phyloP scores from a whole-genome alignment of 2,113 vertebrate species.

The Bubo scandiacus region DNA sequence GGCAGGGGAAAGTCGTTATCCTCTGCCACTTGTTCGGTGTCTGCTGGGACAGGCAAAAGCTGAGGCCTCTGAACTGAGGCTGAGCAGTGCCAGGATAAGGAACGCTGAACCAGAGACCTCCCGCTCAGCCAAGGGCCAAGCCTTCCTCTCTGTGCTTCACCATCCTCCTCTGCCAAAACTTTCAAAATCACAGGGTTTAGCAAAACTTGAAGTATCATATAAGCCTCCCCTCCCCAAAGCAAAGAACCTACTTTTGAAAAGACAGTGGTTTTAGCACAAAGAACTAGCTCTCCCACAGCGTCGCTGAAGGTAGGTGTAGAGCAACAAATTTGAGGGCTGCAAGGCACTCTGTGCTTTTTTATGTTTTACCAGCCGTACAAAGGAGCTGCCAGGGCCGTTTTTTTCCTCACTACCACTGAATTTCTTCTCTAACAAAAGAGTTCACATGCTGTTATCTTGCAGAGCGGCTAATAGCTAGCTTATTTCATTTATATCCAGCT shows the following conservation, averaged over 20 bases:
- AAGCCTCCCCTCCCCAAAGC: neutral
- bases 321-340: neutral
- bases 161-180: neutral
- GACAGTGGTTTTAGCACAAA: neutral
- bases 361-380: neutral
- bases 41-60: neutral
- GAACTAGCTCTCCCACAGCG: neutral
- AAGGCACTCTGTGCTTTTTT: neutral
- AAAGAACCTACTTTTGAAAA: neutral
- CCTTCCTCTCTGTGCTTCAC: neutral
- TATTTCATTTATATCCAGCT: neutral
- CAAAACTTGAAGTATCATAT: neutral
- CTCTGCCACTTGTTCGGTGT: neutral
- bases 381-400: neutral
- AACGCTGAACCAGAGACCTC: fast-evolving
- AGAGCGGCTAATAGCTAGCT: neutral
- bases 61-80: neutral
- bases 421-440: neutral
- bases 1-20: neutral
- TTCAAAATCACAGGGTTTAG: neutral
- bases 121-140: fast-evolving
- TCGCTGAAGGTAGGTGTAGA: neutral
- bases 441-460: neutral
- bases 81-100: neutral
- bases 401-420: neutral